Evolutionary conservation across 2,113 vertebrate genomes (phyloP).

Genomic region (Copsychus sechellarum): DNA sequence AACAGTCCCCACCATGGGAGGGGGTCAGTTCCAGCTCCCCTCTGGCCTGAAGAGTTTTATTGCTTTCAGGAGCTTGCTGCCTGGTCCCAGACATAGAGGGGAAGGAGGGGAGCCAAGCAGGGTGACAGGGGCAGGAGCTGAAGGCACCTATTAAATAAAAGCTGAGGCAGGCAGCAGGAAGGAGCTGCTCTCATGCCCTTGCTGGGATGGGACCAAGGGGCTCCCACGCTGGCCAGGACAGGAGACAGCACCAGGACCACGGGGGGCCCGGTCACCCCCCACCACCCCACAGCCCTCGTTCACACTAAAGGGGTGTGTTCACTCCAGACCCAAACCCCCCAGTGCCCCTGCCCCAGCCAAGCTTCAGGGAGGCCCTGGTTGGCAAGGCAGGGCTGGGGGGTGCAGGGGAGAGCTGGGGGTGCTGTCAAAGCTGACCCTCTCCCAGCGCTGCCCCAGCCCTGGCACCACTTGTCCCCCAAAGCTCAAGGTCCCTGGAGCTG

Average conservation of each 20-base stretch:
- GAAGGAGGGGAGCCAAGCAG: not conserved
- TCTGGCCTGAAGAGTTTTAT: not conserved
- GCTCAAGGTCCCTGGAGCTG: not conserved
- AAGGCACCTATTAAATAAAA: slow-evolving; percentile 21
- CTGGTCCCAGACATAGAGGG: not conserved
- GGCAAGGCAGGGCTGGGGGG: not conserved
- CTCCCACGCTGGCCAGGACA: not conserved
- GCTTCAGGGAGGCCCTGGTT: not conserved
- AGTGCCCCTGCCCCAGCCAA: not conserved
- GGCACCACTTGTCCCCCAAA: not conserved
- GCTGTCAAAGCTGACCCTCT: not conserved
- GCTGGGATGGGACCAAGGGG: not conserved
- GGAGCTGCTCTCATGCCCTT: not conserved
- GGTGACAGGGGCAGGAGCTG: not conserved
- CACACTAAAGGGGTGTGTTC: not conserved
- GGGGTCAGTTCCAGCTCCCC: not conserved
- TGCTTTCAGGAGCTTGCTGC: not conserved
- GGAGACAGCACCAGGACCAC: not conserved
- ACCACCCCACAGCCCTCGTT: rapidly evolving
- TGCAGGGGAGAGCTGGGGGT: no score
- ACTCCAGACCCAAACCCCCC: not conserved
- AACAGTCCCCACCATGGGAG: not conserved
- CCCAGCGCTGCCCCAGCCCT: not conserved
- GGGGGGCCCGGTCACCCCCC: rapidly evolving
- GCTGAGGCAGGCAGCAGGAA: rapidly evolving